Conservation (phyloP, 2,113 vertebrate species). For the Sphyrna mokarran region DNA sequence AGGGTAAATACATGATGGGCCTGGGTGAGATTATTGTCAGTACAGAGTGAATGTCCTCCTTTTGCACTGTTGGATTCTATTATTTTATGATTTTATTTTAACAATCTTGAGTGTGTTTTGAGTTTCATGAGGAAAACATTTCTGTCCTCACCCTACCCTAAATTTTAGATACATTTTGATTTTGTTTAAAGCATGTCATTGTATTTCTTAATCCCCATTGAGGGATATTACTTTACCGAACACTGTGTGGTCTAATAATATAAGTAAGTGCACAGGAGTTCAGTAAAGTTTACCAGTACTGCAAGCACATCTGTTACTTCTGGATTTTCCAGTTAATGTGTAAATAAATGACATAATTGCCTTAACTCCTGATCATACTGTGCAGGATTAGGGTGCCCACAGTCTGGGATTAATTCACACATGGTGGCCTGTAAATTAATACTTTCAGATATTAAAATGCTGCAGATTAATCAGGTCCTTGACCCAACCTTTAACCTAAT, state of each 20-base stretch:
- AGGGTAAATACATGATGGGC: no score
- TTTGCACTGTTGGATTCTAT: no score
- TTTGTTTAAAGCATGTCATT: not conserved
- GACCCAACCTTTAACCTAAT: not conserved
- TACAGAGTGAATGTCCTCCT: no score
- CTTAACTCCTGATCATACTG: not conserved
- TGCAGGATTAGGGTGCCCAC: not conserved
- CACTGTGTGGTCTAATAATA: not conserved
- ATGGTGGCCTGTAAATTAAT: not conserved
- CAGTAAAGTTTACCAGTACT: not conserved
- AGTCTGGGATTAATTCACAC: not conserved
- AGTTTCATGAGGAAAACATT: not conserved
- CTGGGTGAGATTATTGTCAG: no score
- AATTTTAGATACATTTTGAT: not conserved
- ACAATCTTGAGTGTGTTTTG: not conserved
- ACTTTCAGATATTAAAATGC: not conserved
- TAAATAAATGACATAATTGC: slow-evolving; percentile 2
- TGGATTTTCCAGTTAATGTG: not conserved
- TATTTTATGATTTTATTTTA: no score
- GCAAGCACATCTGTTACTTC: not conserved
- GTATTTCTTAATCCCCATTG: not conserved
- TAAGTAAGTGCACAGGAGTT: not conserved
- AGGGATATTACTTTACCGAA: not conserved
- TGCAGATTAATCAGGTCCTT: not conserved
- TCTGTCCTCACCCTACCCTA: no score